These are phyloP conservation scores for Corapipo altera DNA, from an alignment of 2,113 vertebrate species.

Conservation along the genomic window DNA sequence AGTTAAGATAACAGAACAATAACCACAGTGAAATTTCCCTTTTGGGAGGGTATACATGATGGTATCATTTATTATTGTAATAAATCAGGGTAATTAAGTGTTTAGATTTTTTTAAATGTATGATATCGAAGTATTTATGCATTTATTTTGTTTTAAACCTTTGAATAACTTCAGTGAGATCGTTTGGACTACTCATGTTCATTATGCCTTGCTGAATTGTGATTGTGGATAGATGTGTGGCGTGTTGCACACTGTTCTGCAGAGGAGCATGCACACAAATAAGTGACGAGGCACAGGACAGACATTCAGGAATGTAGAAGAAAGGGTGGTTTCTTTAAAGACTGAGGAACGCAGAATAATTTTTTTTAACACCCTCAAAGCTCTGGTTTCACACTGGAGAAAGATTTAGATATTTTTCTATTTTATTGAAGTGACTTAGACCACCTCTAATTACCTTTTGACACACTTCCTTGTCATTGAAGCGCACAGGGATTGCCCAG, in stretches of 20 bases:
- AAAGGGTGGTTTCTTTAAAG: neutral
- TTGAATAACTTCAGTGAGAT: neutral
- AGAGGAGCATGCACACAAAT: neutral
- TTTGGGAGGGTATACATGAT: neutral
- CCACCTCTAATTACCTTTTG: neutral
- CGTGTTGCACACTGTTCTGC: neutral
- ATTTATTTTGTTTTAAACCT: neutral
- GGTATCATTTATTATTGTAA: neutral
- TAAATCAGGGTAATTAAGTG: neutral
- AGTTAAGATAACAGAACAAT: slow-evolving; percentile 17
- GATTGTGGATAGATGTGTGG: neutral
- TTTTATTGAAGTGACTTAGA: neutral
- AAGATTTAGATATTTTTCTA: neutral
- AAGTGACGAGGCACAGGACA: neutral
- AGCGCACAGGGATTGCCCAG: neutral
- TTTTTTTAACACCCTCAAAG: neutral
- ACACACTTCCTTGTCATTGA: neutral
- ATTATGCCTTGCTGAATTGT: neutral
- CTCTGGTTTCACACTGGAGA: neutral
- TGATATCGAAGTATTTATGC: neutral
- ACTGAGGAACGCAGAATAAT: neutral
- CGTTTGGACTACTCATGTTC: neutral
- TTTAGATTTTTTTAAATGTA: neutral
- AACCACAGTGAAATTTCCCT: neutral
- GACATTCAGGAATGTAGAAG: neutral